Evolutionary conservation across 2,113 vertebrate species (phyloP), one percentile per base, ranked within the genome.

Genomic region (Ammodytes dubius): DNA sequence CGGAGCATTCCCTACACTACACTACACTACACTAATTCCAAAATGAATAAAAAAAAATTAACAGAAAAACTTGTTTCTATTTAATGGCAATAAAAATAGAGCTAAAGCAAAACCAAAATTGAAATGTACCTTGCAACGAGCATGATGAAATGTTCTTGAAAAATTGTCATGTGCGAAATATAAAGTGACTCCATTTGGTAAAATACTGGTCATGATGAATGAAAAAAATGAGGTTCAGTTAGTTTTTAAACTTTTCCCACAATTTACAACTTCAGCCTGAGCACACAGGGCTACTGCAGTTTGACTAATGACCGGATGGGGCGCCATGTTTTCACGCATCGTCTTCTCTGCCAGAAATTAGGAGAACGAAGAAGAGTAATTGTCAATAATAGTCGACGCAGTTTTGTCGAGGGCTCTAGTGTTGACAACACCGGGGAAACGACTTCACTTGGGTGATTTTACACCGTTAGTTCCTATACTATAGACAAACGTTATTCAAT

Each of bases 361-460:
- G 17, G 11, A 0, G 39, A n/a, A 35, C 50, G 73, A 84, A 82
- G 85, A 80, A 82, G 77, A 70, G 2, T 4, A 65, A 5, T 6
- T 37, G 4, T 0, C 4, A 0, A 0, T 46, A 15, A 9, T 5
- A 43, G 11, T 17, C 15, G n/a, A 56, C 13, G 40, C 40, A 37
- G n/a, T 66, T 35, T 4, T 0, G 0, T 27, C 5, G 5, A n/a
- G 14, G 3, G 35, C 2, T 67, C 2, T 10, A 1, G 7, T 52
- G 39, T 56, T 61, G 47, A 76, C 45, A 82, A 35, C 64, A 59
- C 40, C 35, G 37, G 66, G 40, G 0, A 19, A 35, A 7, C 39
- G 7, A 0, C 6, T 70, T 15, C 46, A 10, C 0, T 65, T 35
- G 2, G 85, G 85, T 86, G 82, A 77, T 11, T 70, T 12, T 3